Evolutionary conservation across 2,888 invertebrate species (phyloP).

Genomic region (Serrognathus titanus): DNA sequence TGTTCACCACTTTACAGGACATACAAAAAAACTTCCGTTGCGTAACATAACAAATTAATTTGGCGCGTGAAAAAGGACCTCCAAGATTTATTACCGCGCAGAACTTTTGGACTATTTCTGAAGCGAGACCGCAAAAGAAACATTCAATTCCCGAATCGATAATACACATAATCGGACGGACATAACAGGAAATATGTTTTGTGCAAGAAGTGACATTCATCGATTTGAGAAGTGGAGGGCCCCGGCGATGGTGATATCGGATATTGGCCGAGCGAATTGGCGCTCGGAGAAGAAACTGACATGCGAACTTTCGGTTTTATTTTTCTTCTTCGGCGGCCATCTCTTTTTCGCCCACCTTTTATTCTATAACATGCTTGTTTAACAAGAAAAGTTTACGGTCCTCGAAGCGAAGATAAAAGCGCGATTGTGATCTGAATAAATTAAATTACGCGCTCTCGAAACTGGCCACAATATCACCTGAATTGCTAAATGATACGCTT

Average conservation of each 20-base stretch:
- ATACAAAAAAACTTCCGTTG: no score
- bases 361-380: constrained; percentile 1
- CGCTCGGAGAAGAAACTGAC: constrained; percentile 23
- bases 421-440: no score
- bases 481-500: no score
- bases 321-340: constrained; percentile 20
- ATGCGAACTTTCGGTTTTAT: constrained; percentile 25
- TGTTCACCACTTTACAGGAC: no score
- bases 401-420: neutral
- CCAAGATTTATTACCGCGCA: neutral
- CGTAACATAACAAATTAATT: no score
- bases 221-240: constrained; percentile 23
- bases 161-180: neutral
- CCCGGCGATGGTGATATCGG: constrained; percentile 27
- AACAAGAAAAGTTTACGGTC: constrained; percentile 1
- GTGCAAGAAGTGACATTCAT: constrained; percentile 20
- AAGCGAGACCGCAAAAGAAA: neutral
- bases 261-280: constrained; percentile 23
- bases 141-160: neutral
- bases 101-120: neutral
- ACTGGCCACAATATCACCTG: no score
- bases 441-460: no score
- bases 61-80: neutral
- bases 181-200: constrained; percentile 1
- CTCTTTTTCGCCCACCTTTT: constrained; percentile 18